These are phyloP conservation scores for Pseudomyrmex cubaensis DNA, from an alignment of 1,140 invertebrate species.

Conservation along the genomic window DNA sequence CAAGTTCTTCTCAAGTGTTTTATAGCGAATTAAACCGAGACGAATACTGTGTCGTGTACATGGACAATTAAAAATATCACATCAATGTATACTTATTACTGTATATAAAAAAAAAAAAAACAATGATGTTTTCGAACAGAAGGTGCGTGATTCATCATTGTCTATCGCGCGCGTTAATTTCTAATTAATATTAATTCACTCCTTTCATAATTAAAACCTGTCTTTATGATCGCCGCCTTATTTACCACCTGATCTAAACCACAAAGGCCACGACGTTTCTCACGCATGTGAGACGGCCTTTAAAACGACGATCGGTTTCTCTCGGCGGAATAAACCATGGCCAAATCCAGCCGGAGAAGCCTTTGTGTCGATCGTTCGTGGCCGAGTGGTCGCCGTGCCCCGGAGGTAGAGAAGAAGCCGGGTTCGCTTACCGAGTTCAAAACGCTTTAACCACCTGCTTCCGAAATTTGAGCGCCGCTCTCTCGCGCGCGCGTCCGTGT, in stretches of 20 bases:
- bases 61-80: too few relatives aligned
- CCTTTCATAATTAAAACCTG: too few relatives aligned
- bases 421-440: slow-evolving; percentile 71
- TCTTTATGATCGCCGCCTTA: not conserved
- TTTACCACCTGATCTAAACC: not conserved
- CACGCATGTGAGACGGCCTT: slow-evolving; percentile 47
- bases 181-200: not conserved
- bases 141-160: too few relatives aligned
- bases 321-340: slow-evolving; percentile 41
- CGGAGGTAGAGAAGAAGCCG: slow-evolving; percentile 60
- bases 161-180: too few relatives aligned
- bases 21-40: slow-evolving; percentile 10
- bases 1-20: slow-evolving; percentile 11
- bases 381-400: slow-evolving; percentile 49
- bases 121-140: too few relatives aligned
- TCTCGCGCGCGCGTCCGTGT: slow-evolving; percentile 24
- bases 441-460: slow-evolving; percentile 80
- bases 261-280: not conserved
- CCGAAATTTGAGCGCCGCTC: slow-evolving; percentile 77
- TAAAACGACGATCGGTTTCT: slow-evolving; percentile 24
- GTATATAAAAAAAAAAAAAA: too few relatives aligned
- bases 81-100: too few relatives aligned
- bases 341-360: slow-evolving; percentile 39
- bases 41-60: not conserved
- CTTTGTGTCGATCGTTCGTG: slow-evolving; percentile 63